Evolutionary conservation across 2,888 invertebrate genomes (phyloP).

Genomic region (Archips xylosteana): DNA sequence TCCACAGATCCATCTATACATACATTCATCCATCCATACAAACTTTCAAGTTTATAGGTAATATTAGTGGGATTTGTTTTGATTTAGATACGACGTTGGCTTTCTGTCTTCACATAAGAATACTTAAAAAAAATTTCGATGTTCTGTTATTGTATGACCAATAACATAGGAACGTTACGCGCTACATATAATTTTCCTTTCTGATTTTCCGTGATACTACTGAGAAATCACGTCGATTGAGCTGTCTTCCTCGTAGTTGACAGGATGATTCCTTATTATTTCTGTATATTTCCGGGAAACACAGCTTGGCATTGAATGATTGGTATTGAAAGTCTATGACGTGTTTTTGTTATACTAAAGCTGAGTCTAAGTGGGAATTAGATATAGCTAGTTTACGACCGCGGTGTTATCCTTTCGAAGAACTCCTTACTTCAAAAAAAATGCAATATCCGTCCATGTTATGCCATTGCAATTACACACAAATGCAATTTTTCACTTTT

Average conservation of each 20-base stretch:
- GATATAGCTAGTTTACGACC: too few species aligned
- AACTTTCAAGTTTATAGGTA: too few species aligned
- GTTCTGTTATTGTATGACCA: neutral
- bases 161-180: neutral
- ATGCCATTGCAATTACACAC: too few species aligned
- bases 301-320: neutral
- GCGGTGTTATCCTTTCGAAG: too few species aligned
- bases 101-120: too few species aligned
- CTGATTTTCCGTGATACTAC: constrained; percentile 8
- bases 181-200: neutral
- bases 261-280: constrained; percentile 8
- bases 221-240: constrained; percentile 7
- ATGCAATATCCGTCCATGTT: too few species aligned
- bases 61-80: too few species aligned
- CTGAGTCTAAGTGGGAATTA: neutral
- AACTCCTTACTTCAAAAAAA: too few species aligned
- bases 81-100: too few species aligned
- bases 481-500: too few species aligned
- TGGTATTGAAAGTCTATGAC: neutral
- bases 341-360: neutral
- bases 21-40: too few species aligned
- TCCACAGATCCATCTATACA: too few species aligned
- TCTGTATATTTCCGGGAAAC: neutral
- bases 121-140: neutral
- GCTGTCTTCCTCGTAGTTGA: constrained; percentile 8